Base-by-base conservation (phyloP, 1,140 invertebrate species). In the Ceratitis capitata region DNA sequence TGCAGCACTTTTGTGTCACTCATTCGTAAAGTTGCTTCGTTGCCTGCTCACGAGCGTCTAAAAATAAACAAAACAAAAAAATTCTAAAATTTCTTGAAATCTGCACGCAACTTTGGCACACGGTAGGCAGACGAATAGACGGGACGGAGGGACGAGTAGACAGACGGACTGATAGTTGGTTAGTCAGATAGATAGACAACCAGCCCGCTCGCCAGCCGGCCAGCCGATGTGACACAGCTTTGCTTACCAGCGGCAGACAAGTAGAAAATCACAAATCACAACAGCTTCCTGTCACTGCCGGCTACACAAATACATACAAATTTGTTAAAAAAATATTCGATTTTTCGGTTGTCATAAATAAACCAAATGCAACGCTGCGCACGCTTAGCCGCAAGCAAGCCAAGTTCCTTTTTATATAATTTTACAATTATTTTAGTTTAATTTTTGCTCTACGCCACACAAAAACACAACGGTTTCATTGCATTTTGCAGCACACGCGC, bases 21-120 rank as follows among this genome's bases (percentile, higher is more conserved):
- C 69, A 78, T 47, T 78, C 42, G 35, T 78, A n/a, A n/a, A n/a
- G 39, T 35, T 78, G 35, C 69, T 78, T 78, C 35, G 69, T 45
- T 45, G 19, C 35, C 64, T 42, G 64, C 19, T 32, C 23, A n/a
- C 16, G 64, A 45, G 69, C 69, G 69, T 42, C 69, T 78, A 78
- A 78, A 78, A 78, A 78, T 78, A 78, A 78, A 78, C 39, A 78
- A 78, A n/a, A n/a, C n/a, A n/a, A n/a, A n/a, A n/a, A 78, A 78
- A 78, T 45, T 39, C 69, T 26, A 78, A n/a, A 78, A 23, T 26
- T 78, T 78, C 69, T 10, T 78, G 39, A 64, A 78, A 78, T 78
- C 69, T 45, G 35, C 69, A 45, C n/a, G 69, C 69, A 42, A 45
- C 69, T 78, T 78, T 78, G 39, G 69, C 64, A 39, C 35, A 39